Conservation (phyloP, 1,140 invertebrate species). For the Rhizoglyphus robini region DNA sequence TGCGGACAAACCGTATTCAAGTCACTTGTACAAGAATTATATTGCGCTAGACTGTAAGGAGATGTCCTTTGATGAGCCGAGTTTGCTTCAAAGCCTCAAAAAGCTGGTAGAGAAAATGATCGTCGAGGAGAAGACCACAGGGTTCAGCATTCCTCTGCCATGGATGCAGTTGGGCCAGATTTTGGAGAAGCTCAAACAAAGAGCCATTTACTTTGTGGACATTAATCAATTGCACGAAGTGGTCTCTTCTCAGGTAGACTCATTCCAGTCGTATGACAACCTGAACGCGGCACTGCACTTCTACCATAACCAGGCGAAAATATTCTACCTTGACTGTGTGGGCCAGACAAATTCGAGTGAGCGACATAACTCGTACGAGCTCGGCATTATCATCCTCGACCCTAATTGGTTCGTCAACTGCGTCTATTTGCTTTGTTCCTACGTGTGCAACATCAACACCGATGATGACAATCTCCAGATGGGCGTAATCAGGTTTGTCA, state of each 20-base stretch:
- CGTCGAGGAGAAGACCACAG: slow-evolving; percentile 3
- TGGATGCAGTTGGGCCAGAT: slow-evolving; percentile 37
- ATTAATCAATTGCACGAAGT: slow-evolving; percentile 26
- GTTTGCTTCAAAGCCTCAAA: neutral
- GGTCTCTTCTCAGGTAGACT: slow-evolving; percentile 10
- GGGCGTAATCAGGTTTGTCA: slow-evolving; percentile 11
- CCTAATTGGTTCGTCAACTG: slow-evolving; percentile 28
- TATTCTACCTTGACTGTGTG: slow-evolving; percentile 23
- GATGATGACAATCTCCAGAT: slow-evolving; percentile 17
- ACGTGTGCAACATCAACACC: neutral
- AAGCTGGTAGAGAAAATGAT: slow-evolving; percentile 10
- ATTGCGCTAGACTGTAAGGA: slow-evolving; percentile 19
- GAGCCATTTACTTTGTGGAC: slow-evolving; percentile 32
- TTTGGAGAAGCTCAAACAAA: slow-evolving; percentile 30
- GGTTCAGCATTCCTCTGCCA: slow-evolving; percentile 32
- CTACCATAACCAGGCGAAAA: slow-evolving; percentile 33
- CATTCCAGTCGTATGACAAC: slow-evolving; percentile 31
- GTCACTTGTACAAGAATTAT: slow-evolving; percentile 15
- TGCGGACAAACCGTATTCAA: slow-evolving; percentile 13
- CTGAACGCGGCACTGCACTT: slow-evolving; percentile 36
- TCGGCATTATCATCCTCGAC: slow-evolving; percentile 26
- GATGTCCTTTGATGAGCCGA: slow-evolving; percentile 16
- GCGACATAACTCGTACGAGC: slow-evolving; percentile 12
- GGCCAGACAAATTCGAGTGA: neutral
- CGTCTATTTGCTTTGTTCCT: slow-evolving; percentile 24